Evolutionary conservation across 2,888 invertebrate genomes (phyloP).

Genomic region (Polydesmus complanatus): DNA sequence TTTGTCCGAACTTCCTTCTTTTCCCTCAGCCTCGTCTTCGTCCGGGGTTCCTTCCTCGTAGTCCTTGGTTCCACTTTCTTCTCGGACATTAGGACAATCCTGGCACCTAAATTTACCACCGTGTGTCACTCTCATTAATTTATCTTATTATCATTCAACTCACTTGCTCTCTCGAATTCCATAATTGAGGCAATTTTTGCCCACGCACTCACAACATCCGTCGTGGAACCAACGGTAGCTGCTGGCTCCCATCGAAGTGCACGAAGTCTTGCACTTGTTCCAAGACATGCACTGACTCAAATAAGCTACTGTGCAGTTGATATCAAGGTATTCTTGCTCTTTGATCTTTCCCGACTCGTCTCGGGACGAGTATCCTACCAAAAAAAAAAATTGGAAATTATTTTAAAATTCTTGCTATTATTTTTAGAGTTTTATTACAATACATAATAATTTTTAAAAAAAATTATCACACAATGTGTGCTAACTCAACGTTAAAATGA

Average conservation of each 20-base stretch:
- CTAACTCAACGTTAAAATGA: neutral
- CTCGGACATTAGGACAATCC: neutral
- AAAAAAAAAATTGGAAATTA: too few species aligned
- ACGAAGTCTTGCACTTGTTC: slow-evolving; percentile 70
- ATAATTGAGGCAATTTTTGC: slow-evolving; percentile 73
- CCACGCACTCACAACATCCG: slow-evolving; percentile 87
- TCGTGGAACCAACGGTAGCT: slow-evolving; percentile 87
- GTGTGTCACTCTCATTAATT: too few species aligned
- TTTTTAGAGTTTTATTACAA: too few species aligned
- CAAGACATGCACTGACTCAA: slow-evolving; percentile 77
- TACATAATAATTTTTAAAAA: too few species aligned
- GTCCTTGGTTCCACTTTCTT: neutral
- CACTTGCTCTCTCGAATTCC: slow-evolving; percentile 77
- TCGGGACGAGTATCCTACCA: neutral
- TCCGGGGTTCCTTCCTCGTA: neutral
- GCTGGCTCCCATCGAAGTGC: slow-evolving; percentile 67
- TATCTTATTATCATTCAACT: too few species aligned
- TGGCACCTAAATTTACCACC: neutral
- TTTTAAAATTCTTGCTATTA: too few species aligned
- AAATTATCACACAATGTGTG: neutral
- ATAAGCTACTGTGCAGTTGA: slow-evolving; percentile 84
- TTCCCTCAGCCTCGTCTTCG: neutral
- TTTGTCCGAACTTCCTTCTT: neutral
- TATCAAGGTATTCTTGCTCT: slow-evolving; percentile 37
- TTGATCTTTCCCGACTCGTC: slow-evolving; percentile 4